These are phyloP conservation scores for Odocoileus hemionus DNA, from an alignment of 2,113 vertebrate species.

Conservation along the genomic window DNA sequence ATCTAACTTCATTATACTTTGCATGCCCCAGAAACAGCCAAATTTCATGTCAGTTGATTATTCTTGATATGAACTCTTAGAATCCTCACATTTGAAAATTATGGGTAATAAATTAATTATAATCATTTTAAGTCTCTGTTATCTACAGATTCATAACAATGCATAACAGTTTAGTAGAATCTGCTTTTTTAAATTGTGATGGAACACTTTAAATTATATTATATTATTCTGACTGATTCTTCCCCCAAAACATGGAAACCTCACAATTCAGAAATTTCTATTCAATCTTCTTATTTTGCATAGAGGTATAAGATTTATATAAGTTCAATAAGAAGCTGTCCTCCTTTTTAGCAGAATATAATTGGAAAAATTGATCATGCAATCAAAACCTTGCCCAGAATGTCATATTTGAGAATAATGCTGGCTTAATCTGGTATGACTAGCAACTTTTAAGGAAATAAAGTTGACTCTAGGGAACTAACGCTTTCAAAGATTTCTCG, in stretches of 20 bases:
- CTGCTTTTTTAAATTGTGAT: not conserved
- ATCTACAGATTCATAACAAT: not conserved
- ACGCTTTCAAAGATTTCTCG: not conserved
- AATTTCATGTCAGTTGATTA: not conserved
- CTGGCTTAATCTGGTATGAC: not conserved
- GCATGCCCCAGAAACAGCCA: not conserved
- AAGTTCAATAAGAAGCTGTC: not conserved
- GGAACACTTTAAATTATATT: not conserved
- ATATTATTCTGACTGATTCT: not conserved
- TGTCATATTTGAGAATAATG: not conserved
- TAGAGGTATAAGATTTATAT: not conserved
- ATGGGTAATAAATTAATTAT: not conserved
- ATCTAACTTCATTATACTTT: not conserved
- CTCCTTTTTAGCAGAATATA: not conserved
- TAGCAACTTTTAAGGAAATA: not conserved
- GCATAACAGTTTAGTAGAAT: not conserved
- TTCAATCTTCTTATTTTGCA: not conserved
- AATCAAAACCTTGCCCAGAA: not conserved
- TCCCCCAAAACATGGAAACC: not conserved
- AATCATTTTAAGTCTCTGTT: not conserved
- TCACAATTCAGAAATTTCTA: not conserved
- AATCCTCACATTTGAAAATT: not conserved
- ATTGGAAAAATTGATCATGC: not conserved
- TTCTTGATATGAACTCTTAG: not conserved
- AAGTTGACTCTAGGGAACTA: not conserved